Evolutionary conservation across 2,113 vertebrate genomes (phyloP), one percentile per base, ranked within the genome.

Genomic region (Lampris megalopsis): DNA sequence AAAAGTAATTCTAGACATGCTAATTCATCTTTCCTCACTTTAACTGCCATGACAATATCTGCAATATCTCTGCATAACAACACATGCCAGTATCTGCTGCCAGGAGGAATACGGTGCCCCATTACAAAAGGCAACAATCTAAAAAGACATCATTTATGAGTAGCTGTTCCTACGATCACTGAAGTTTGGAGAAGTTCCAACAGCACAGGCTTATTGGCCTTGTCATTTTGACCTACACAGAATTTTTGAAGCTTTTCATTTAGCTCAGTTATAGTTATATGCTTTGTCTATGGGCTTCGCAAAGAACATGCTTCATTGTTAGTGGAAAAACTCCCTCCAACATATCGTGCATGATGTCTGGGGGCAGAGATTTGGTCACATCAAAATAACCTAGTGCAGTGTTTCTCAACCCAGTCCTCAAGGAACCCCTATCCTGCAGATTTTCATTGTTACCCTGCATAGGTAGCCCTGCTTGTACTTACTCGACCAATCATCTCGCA

Each of bases 251-350:
- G 37, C 36, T 68, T 37, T 11, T 68, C 49, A 68, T 68, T 68
- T 41, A 68, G 9, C 38, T 50, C 65, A 1, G 9, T 24, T 49
- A 71, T 45, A 11, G 69, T 71, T 10, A 71, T 65, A 49, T 78
- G 75, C n/a, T 64, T 78, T 78, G 52, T 59, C 11, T 71, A 58
- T 66, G 75, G 48, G 75, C 75, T 71, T 78, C 9, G 10, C 43
- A n/a, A 9, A 78, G 9, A 43, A 78, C 75, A 42, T 58, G 53
- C n/a, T 71, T 78, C 68, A 71, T n/a, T 10, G 41, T 13, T 13
- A 78, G 36, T 35, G 68, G 61, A 59, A 71, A 11, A 10, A 78
- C 53, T 49, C 75, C 75, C 52, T 78, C 75, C 36, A 71, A 59
- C 24, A 78, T 6, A 58, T 71, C 68, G 13, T 71, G 75, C 68